These are phyloP conservation scores for Melopsittacus undulatus DNA, from an alignment of 2,797 vertebrate genomes.

Conservation along the genomic window DNA sequence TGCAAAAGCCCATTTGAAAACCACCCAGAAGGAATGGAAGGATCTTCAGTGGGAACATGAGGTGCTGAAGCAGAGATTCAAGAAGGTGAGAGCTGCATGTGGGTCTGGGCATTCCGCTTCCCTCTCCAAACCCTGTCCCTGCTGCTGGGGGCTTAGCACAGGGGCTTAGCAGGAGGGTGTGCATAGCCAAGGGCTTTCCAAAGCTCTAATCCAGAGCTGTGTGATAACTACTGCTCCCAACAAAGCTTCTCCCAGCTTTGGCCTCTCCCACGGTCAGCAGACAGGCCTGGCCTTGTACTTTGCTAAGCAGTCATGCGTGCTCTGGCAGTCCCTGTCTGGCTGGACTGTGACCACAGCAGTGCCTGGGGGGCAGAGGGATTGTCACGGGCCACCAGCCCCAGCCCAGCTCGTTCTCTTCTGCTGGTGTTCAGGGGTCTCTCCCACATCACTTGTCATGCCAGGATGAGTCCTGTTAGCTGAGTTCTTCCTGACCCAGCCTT, in stretches of 20 bases:
- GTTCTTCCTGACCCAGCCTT: background rate
- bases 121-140: background rate
- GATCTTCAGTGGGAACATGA: slow-evolving; percentile 85
- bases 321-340: background rate
- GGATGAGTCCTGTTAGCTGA: background rate
- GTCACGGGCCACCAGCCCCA: fast-evolving
- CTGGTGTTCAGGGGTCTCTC: fast-evolving
- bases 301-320: background rate
- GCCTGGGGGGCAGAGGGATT: background rate
- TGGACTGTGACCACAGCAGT: background rate
- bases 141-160: background rate
- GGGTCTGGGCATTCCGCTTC: background rate
- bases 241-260: background rate
- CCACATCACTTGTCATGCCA: fast-evolving
- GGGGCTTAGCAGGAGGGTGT: background rate
- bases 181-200: background rate
- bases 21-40: slow-evolving; percentile 80
- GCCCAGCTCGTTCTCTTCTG: fast-evolving
- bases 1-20: slow-evolving; percentile 79
- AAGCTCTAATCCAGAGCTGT: background rate
- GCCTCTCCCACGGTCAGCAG: slow-evolving; percentile 40
- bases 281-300: slow-evolving; percentile 30
- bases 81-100: slow-evolving; percentile 77
- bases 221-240: background rate
- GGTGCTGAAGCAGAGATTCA: slow-evolving; percentile 84